phyloP scores from a whole-genome alignment of 1,140 invertebrate species.

The Cephus cinctus region DNA sequence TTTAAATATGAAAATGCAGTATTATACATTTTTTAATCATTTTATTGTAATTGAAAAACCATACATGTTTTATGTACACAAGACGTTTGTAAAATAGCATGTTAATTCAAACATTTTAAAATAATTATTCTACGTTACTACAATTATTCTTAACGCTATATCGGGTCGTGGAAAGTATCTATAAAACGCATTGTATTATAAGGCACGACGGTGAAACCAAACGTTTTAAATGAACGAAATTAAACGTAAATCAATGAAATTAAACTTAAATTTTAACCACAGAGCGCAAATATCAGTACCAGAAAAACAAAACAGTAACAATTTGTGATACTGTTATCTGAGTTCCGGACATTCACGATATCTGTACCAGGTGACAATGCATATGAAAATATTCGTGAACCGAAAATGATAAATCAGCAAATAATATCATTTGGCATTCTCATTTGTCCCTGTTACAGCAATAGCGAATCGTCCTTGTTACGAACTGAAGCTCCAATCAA shows the following conservation, averaged over 20 bases:
- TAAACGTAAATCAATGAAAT: conserved; percentile 13
- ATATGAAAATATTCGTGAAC: no score
- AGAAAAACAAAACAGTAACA: conserved; percentile 14
- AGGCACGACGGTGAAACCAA: conserved; percentile 30
- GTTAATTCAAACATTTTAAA: conserved; percentile 25
- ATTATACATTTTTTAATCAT: conserved; percentile 11
- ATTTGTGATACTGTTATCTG: conserved; percentile 5
- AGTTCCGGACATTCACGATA: no score
- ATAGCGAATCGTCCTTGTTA: no score
- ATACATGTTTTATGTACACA: conserved; percentile 18
- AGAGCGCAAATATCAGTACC: conserved; percentile 12
- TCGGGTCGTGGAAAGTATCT: conserved; percentile 18
- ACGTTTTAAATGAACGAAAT: background rate
- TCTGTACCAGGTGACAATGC: no score
- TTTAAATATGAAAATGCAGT: no score
- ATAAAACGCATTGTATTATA: conserved; percentile 11
- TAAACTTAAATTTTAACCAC: conserved; percentile 12
- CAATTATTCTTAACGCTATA: conserved; percentile 13
- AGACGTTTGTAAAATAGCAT: conserved; percentile 20
- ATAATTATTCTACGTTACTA: conserved; percentile 17
- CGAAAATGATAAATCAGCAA: no score
- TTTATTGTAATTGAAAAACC: conserved; percentile 17
- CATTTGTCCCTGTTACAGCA: no score
- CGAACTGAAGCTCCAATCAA: no score
- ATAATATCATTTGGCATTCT: no score